These are phyloP conservation scores for Drosophila mayaguana DNA, from an alignment of 2,888 invertebrate species.

Conservation along the genomic window DNA sequence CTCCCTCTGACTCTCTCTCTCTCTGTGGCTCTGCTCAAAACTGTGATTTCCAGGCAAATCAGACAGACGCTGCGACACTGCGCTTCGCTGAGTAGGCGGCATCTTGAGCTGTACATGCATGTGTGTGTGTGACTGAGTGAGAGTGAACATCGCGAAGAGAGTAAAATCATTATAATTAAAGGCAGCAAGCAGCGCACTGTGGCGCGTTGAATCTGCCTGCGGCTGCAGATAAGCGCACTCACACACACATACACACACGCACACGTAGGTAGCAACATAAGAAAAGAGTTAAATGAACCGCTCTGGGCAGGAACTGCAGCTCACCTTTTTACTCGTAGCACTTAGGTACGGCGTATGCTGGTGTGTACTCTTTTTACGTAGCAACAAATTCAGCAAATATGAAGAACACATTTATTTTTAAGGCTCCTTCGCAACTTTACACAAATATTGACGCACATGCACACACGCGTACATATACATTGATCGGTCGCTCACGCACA, in stretches of 20 bases:
- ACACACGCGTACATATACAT: conserved; percentile 12
- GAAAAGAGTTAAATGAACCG: conserved; percentile 46
- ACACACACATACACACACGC: conserved; percentile 23
- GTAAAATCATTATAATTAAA: conserved; percentile 61
- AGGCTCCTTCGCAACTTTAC: conserved; percentile 37
- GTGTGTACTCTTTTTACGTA: conserved; percentile 8
- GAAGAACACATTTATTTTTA: conserved; percentile 26
- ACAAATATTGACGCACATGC: conserved; percentile 24
- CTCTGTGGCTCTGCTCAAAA: conserved; percentile 1
- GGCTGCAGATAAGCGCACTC: conserved; percentile 50
- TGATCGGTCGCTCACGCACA: conserved; percentile 27
- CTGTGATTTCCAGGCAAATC: conserved; percentile 50
- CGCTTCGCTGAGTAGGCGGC: conserved; percentile 61
- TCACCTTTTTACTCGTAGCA: conserved; percentile 29
- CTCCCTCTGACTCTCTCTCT: conserved; percentile 20
- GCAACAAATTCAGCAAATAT: conserved; percentile 30
- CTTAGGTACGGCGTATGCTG: conserved; percentile 9
- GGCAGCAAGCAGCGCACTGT: conserved; percentile 18
- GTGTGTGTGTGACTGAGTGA: conserved; percentile 13
- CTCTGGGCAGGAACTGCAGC: conserved; percentile 33
- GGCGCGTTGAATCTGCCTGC: conserved; percentile 33
- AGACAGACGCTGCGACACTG: conserved; percentile 36
- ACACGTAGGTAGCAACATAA: not conserved
- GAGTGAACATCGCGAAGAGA: conserved; percentile 31
- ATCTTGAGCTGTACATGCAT: conserved; percentile 29